Conservation (phyloP, 2,113 vertebrate genomes). For the Galemys pyrenaicus region DNA sequence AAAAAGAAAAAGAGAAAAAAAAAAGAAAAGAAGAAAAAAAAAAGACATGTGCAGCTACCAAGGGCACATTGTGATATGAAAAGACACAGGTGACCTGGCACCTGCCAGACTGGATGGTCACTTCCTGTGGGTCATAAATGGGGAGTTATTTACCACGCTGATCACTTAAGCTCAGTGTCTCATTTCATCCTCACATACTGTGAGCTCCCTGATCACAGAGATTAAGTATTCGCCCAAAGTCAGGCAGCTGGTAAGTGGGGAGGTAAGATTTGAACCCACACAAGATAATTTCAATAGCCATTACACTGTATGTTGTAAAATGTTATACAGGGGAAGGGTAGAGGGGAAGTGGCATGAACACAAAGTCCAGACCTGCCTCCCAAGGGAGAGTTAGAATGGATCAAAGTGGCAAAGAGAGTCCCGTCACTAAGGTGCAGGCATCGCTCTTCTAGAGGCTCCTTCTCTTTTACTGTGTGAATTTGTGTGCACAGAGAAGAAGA, state of each 20-base stretch:
- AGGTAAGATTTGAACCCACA: not conserved
- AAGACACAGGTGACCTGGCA: not conserved
- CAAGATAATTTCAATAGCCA: not conserved
- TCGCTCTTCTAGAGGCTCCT: not conserved
- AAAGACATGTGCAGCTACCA: not conserved
- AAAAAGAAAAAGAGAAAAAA: too few species aligned
- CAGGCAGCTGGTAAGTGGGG: not conserved
- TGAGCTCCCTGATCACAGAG: not conserved
- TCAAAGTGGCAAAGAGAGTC: rapidly evolving
- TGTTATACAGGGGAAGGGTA: too few species aligned
- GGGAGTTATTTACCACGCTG: rapidly evolving
- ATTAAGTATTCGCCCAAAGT: not conserved
- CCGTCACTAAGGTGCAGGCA: rapidly evolving
- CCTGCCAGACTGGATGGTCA: not conserved
- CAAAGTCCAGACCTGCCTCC: rapidly evolving
- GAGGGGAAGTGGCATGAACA: not conserved
- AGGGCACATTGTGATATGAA: not conserved
- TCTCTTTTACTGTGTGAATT: not conserved
- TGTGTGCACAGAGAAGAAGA: not conserved
- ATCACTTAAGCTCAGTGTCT: rapidly evolving
- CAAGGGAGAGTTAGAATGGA: not conserved
- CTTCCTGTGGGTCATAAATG: not conserved
- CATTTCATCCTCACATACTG: not conserved
- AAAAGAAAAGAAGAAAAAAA: too few species aligned
- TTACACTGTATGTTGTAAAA: rapidly evolving